Evolutionary conservation across 2,797 vertebrate genomes (phyloP).

Genomic region (Pachyuromys duprasi): DNA sequence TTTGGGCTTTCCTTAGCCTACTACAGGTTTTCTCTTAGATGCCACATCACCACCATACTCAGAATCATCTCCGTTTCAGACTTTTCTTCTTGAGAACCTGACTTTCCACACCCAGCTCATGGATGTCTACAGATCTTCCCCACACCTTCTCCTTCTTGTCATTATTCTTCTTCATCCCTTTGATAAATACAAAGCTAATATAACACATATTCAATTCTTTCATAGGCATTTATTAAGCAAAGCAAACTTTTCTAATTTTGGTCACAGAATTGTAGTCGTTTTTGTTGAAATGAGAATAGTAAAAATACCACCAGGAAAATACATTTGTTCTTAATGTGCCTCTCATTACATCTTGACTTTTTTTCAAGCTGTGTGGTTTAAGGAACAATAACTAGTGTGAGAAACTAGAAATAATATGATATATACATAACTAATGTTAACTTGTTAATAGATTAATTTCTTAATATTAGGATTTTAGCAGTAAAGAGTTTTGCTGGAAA

Average conservation of each 20-base stretch:
- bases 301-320: not conserved
- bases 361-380: not conserved
- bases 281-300: not conserved
- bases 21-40: not conserved
- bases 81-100: not conserved
- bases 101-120: not conserved
- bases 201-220: not conserved
- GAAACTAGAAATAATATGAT: slow-evolving; percentile 33
- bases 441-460: not conserved
- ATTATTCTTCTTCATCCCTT: not conserved
- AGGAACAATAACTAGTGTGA: slow-evolving; percentile 2
- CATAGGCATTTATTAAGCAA: slow-evolving; percentile 13
- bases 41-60: not conserved
- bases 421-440: not conserved
- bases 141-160: not conserved
- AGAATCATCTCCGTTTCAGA: not conserved
- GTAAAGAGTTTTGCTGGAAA: not conserved
- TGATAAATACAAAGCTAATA: not conserved
- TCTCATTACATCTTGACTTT: slow-evolving; percentile 14
- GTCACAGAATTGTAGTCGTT: not conserved
- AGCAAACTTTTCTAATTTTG: not conserved
- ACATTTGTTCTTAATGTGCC: not conserved
- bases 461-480: slow-evolving; percentile 43
- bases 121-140: not conserved
- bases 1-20: not conserved